These are phyloP conservation scores for Yponomeuta plumbellus DNA, from an alignment of 2,888 invertebrate genomes.

Conservation along the genomic window DNA sequence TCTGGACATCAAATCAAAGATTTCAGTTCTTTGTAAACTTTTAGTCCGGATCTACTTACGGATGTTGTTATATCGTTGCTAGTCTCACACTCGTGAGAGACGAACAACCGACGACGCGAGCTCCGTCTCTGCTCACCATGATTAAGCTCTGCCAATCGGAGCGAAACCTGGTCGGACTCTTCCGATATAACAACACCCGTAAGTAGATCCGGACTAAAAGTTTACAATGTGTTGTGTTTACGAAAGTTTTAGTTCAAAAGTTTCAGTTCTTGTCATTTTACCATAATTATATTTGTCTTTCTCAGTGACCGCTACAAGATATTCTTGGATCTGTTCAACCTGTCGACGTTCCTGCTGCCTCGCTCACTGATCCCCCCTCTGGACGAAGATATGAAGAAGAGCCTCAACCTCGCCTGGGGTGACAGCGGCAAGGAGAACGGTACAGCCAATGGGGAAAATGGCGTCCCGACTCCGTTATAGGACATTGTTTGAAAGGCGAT, in stretches of 20 bases:
- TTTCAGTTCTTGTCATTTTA: neutral
- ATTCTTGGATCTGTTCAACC: constrained; percentile 97
- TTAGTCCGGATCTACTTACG: too few relatives aligned
- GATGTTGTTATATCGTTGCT: too few relatives aligned
- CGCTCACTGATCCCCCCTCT: constrained; percentile 93
- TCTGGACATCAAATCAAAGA: too few relatives aligned
- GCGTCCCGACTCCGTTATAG: constrained; percentile 39
- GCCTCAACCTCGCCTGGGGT: constrained; percentile 79
- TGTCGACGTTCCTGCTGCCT: constrained; percentile 97
- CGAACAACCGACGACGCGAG: too few relatives aligned
- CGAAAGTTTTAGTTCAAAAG: neutral
- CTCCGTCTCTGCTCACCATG: too few relatives aligned
- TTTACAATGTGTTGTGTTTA: too few relatives aligned
- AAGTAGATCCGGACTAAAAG: too few relatives aligned
- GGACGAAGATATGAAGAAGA: constrained; percentile 86
- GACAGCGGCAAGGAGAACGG: constrained; percentile 33
- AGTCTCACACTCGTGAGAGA: too few relatives aligned
- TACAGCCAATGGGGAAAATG: constrained; percentile 23
- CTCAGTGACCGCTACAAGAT: constrained; percentile 98
- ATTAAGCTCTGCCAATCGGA: too few relatives aligned
- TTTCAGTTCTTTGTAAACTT: too few relatives aligned
- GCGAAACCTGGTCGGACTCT: too few relatives aligned
- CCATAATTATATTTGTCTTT: constrained; percentile 28
- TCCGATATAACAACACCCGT: too few relatives aligned
- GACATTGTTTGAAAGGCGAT: neutral